A percentile compares a stretch with the other conserved stretches of the same genome.
These are phyloP conservation scores for Istiophorus platypterus DNA, from an alignment of 2,113 vertebrate genomes.

Conservation along the genomic window DNA sequence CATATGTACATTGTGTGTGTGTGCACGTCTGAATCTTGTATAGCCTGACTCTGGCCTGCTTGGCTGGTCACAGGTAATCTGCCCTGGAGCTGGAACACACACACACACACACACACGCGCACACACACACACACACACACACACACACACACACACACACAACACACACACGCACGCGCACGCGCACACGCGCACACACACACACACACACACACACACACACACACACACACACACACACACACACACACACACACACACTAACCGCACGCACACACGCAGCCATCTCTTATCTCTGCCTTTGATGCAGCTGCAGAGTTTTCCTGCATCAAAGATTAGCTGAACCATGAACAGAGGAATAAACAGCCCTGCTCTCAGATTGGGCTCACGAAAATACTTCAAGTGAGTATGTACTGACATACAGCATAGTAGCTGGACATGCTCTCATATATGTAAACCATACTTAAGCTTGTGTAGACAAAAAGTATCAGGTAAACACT, in stretches of 20 bases:
- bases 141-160: no score
- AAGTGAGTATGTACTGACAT: background rate
- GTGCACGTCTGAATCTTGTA: conserved; percentile 27
- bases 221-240: background rate
- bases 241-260: background rate
- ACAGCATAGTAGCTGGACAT: background rate
- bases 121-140: conserved; percentile 15
- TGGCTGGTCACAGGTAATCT: conserved; percentile 70
- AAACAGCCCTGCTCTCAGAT: conserved; percentile 40
- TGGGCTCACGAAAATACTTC: conserved; percentile 11
- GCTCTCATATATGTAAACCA: background rate
- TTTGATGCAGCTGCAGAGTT: conserved; percentile 60
- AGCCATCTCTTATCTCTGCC: conserved; percentile 53
- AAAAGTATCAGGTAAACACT: background rate
- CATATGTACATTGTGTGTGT: conserved; percentile 31
- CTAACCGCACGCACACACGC: background rate
- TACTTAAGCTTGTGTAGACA: background rate
- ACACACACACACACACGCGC: no score
- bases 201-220: background rate
- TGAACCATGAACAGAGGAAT: conserved; percentile 38
- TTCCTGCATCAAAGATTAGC: conserved; percentile 38
- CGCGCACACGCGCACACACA: background rate
- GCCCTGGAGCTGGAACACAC: conserved; percentile 60
- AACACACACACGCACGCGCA: background rate
- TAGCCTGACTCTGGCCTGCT: conserved; percentile 35